Conservation (phyloP, 2,888 invertebrate species). For the Ichneumoninae sp. region DNA sequence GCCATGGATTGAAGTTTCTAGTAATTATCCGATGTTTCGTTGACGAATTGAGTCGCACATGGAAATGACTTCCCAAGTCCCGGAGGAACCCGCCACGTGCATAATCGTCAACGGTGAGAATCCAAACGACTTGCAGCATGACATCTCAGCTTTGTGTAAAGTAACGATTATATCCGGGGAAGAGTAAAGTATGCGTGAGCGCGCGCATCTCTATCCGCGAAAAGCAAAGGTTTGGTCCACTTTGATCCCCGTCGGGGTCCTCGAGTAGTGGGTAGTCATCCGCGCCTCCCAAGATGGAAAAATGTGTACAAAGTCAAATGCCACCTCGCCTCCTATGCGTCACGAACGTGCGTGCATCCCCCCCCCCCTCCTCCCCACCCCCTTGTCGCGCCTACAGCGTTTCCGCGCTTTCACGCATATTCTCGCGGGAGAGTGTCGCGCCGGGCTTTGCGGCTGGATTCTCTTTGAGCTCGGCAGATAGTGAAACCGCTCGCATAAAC, state of each 20-base stretch:
- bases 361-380: background rate
- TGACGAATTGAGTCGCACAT: background rate
- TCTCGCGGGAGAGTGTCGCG: constrained; percentile 3
- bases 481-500: constrained; percentile 56
- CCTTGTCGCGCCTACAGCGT: background rate
- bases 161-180: background rate
- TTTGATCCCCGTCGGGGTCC: background rate
- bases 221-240: background rate
- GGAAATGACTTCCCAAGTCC: background rate
- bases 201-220: background rate
- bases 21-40: too few species aligned
- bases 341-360: background rate
- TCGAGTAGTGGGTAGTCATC: too few species aligned
- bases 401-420: constrained; percentile 24
- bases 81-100: background rate
- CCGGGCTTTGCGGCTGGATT: constrained; percentile 22
- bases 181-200: background rate
- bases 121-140: background rate
- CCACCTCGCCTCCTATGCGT: background rate
- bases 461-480: constrained; percentile 24
- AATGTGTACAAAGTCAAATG: background rate
- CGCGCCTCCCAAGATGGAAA: background rate
- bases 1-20: background rate
- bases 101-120: background rate
- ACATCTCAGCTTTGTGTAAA: background rate